Evolutionary conservation across 2,888 invertebrate genomes (phyloP), one percentile per base, ranked within the genome.

Genomic region (Heteromyza rotundicornis): DNA sequence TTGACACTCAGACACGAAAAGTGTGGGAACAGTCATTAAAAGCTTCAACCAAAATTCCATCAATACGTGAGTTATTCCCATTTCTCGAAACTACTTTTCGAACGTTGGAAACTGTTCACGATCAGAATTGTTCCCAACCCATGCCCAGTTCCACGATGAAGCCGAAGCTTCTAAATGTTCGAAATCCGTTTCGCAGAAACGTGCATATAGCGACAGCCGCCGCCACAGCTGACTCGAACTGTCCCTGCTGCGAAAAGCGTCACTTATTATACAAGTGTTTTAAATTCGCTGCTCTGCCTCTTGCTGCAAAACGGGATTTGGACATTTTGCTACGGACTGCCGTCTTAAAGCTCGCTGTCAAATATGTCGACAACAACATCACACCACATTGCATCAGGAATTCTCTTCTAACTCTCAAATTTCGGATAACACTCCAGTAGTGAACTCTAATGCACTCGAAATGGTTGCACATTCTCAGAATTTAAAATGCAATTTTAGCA

Each of bases 21-120:
- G n/a, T n/a, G n/a, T 32, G 53, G 53, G 27, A 53, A 23, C 32
- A 14, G 27, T 53, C 53, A 19, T 16, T 53, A 27, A 53, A 53
- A n/a, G 53, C 32, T 14, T 24, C 24, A 14, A 53, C 53, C 16
- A 27, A 53, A 53, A 32, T 53, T 32, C 53, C 53, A 1, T 32
- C 17, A 14, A 53, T 53, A 27, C 19, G 19, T 17, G 17, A 12
- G 10, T 19, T 53, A 53, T 5, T 8, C n/a, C 23, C 19, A n/a
- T 53, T 5, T 5, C 10, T 27, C 7, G 27, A 27, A 27, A 27
- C 27, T 7, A 10, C 27, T 5, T 27, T 27, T 27, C 5, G 27
- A 27, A 27, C 27, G 27, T 10, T 27, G 10, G 27, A 27, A 27
- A 7, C 27, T 5, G 5, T 27, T 27, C 7, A 27, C 7, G 27